Percentiles rank a stretch among this genome's conserved stretches.
These are phyloP conservation scores for Papilio helenus DNA, from an alignment of 1,140 invertebrate species.

Conservation along the genomic window DNA sequence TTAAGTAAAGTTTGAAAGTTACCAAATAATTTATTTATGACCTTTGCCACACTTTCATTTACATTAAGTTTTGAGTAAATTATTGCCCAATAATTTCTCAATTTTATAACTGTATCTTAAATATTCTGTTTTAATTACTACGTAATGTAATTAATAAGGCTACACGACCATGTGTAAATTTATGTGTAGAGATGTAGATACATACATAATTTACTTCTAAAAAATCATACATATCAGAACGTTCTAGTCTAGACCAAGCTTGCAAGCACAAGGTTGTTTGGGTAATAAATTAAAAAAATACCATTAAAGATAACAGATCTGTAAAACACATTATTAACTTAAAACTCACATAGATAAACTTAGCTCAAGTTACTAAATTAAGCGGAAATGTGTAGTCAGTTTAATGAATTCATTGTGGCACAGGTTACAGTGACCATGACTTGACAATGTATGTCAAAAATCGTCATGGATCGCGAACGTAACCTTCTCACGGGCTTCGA, in stretches of 20 bases:
- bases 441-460: constrained; percentile 21
- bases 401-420: neutral
- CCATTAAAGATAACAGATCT: neutral
- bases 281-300: neutral
- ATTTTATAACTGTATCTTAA: neutral
- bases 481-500: constrained; percentile 22
- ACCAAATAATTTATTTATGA: neutral
- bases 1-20: neutral
- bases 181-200: neutral
- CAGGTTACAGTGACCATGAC: constrained; percentile 12
- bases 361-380: neutral
- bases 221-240: neutral
- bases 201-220: neutral
- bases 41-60: neutral
- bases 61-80: neutral
- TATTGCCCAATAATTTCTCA: neutral
- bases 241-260: neutral
- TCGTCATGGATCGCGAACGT: constrained; percentile 23
- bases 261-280: neutral
- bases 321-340: neutral
- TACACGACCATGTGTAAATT: no score
- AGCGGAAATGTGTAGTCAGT: no score
- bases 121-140: neutral
- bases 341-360: neutral
- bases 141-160: neutral